Evolutionary conservation across 2,113 vertebrate species (phyloP).

Genomic region (Maccullochella peelii): DNA sequence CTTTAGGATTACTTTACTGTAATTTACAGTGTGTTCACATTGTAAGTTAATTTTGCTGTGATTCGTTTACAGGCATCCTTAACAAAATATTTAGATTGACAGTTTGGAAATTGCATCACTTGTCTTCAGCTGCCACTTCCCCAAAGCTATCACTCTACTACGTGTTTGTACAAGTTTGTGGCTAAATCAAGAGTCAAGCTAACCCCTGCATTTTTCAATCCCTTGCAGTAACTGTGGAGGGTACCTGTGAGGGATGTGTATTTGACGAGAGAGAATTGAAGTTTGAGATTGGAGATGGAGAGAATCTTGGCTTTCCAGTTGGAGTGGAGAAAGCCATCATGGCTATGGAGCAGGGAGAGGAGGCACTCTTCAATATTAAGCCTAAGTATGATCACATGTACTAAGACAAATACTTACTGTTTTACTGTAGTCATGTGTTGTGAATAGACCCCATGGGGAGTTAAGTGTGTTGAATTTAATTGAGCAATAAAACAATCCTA

Average conservation of each 20-base stretch:
- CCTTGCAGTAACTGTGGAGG: conserved; percentile 88
- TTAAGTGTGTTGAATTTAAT: not conserved
- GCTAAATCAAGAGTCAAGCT: not conserved
- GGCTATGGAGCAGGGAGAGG: conserved; percentile 95
- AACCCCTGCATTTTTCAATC: not conserved
- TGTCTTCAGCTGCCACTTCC: not conserved
- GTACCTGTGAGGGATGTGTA: conserved; percentile 81
- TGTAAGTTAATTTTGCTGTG: not conserved
- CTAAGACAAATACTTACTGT: too few species aligned
- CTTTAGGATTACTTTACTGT: not conserved
- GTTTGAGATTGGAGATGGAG: conserved; percentile 94
- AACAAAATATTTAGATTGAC: not conserved
- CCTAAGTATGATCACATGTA: conserved; percentile 87
- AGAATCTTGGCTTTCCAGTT: conserved; percentile 87
- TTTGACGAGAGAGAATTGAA: conserved; percentile 92
- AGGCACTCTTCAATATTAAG: conserved; percentile 89
- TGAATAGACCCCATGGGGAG: not conserved
- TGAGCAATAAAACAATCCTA: not conserved
- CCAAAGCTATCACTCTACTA: not conserved
- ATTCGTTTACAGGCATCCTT: not conserved
- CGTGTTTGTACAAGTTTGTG: not conserved
- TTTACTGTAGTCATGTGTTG: not conserved
- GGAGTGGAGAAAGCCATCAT: conserved; percentile 94
- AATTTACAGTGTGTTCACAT: not conserved
- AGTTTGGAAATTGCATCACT: not conserved